A percentile compares a stretch with the other conserved stretches of the same genome.
phyloP scores from a whole-genome alignment of 2,113 vertebrate genomes.

The Maccullochella peelii region DNA sequence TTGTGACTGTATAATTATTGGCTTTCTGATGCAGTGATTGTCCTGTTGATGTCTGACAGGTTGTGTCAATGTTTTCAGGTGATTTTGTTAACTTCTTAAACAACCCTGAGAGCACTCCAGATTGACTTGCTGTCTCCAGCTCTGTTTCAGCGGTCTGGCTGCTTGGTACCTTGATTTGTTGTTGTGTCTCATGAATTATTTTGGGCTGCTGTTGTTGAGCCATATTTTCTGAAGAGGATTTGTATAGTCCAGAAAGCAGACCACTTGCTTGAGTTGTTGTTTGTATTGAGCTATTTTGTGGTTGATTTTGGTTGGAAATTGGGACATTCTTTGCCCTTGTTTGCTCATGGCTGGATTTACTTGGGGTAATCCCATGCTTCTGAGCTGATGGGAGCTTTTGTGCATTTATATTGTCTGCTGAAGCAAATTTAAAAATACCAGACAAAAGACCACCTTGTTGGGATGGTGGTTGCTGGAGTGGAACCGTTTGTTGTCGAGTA shows the following conservation, averaged over 20 bases:
- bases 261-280: constrained; percentile 55
- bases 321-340: constrained; percentile 27
- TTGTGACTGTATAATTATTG: constrained; percentile 7
- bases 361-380: constrained; percentile 45
- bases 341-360: constrained; percentile 53
- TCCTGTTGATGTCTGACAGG: constrained; percentile 45
- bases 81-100: constrained; percentile 82
- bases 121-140: constrained; percentile 51
- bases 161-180: constrained; percentile 37
- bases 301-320: constrained; percentile 30
- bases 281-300: constrained; percentile 52
- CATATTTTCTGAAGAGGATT: constrained; percentile 80
- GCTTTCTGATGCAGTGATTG: constrained; percentile 35
- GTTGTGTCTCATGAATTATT: constrained; percentile 46
- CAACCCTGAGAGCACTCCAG: constrained; percentile 81
- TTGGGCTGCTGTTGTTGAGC: constrained; percentile 52
- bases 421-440: constrained; percentile 80
- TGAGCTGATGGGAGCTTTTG: constrained; percentile 43
- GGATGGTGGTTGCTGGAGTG: constrained; percentile 54
- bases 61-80: constrained; percentile 71
- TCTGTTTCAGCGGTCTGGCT: constrained; percentile 44
- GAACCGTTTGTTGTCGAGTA: constrained; percentile 69
- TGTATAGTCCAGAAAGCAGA: constrained; percentile 78
- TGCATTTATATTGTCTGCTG: constrained; percentile 71
- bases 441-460: constrained; percentile 80